These are phyloP conservation scores for Apolygus lucorum DNA, from an alignment of 1,140 invertebrate genomes.

Conservation along the genomic window DNA sequence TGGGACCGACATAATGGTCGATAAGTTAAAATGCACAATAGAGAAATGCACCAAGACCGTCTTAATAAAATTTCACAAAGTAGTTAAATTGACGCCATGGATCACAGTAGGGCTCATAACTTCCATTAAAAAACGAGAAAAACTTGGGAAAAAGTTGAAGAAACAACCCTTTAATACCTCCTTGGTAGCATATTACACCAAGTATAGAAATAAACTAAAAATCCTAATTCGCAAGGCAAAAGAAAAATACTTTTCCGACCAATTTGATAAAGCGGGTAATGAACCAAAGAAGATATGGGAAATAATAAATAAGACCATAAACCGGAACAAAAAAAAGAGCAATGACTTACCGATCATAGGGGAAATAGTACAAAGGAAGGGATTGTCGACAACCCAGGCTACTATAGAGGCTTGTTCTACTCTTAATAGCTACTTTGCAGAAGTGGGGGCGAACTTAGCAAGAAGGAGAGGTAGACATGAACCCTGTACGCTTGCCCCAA, in stretches of 20 bases:
- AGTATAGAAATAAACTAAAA: not conserved
- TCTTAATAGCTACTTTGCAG: constrained; percentile 1
- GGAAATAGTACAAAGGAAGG: too few species aligned
- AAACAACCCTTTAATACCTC: not conserved
- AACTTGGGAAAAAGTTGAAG: too few species aligned
- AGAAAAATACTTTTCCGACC: too few species aligned
- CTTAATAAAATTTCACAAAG: too few species aligned
- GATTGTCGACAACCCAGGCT: not conserved
- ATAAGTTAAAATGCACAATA: not conserved
- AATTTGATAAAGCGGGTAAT: not conserved
- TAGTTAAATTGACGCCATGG: too few species aligned
- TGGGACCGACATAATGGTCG: too few species aligned
- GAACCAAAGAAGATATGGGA: not conserved
- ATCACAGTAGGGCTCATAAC: not conserved
- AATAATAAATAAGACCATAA: not conserved
- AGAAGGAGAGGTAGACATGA: not conserved
- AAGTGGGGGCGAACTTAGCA: not conserved
- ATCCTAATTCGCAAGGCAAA: not conserved
- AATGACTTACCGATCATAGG: not conserved
- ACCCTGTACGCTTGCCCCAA: not conserved
- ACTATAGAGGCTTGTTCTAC: not conserved
- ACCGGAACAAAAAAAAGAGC: not conserved
- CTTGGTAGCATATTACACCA: not conserved
- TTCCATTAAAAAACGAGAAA: not conserved
- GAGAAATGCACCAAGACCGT: not conserved